Conservation (phyloP, 2,113 vertebrate species). For the Okapia johnstoni region DNA sequence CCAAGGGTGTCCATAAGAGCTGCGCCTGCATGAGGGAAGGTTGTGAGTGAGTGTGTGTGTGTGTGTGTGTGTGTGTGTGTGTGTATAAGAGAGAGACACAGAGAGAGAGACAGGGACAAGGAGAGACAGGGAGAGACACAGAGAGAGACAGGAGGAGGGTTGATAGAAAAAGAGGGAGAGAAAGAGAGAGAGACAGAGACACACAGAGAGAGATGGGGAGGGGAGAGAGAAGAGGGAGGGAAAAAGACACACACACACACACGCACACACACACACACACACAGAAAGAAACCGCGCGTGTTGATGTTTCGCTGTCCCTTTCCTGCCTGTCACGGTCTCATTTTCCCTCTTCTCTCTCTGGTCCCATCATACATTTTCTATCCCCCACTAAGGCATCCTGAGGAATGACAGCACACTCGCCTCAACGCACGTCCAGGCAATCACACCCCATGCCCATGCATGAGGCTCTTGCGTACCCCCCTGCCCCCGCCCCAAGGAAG, state of each 20-base stretch:
- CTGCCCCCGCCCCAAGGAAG: background rate
- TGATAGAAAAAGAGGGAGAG: background rate
- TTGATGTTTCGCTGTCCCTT: background rate
- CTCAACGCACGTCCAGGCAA: fast-evolving
- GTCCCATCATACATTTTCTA: too few species aligned
- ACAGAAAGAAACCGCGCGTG: background rate
- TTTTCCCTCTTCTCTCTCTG: background rate
- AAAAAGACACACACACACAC: background rate
- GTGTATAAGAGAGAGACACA: background rate
- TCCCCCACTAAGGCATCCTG: background rate
- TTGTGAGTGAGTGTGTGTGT: background rate
- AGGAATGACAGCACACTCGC: background rate
- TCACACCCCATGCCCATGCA: fast-evolving
- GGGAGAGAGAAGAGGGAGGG: background rate
- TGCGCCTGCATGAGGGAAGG: background rate
- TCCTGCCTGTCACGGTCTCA: background rate
- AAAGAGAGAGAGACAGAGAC: background rate
- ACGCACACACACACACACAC: background rate
- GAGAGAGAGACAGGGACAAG: too few species aligned
- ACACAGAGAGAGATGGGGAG: too few species aligned
- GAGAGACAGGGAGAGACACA: too few species aligned
- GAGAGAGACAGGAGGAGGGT: background rate
- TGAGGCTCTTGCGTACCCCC: fast-evolving
- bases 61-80: too few species aligned
- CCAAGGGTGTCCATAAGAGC: background rate